Percentiles rank a stretch among this genome's conserved stretches.
Evolutionary conservation across 2,888 invertebrate species (phyloP).

Genomic region (Lithosia quadra): DNA sequence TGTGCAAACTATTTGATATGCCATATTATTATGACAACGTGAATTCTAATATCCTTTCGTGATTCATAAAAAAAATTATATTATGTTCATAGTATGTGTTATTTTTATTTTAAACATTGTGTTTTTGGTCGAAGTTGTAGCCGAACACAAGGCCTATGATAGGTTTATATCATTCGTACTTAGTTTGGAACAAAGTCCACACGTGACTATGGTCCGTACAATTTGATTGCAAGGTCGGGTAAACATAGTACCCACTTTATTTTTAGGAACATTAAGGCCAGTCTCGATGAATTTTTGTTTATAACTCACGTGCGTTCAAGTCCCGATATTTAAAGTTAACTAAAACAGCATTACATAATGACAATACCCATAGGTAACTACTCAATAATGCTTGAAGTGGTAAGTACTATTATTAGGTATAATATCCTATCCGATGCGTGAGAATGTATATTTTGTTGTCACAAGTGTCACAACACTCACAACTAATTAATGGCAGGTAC

Average conservation of each 20-base stretch:
- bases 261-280: neutral
- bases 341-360: neutral
- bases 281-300: neutral
- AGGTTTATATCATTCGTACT: neutral
- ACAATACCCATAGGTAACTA: neutral
- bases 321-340: no score
- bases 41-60: no score
- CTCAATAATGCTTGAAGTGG: neutral
- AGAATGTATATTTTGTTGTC: neutral
- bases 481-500: no score
- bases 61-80: no score
- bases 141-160: neutral
- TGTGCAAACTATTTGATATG: no score
- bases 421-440: no score
- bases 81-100: no score
- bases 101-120: no score
- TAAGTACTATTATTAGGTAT: neutral
- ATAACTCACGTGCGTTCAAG: neutral
- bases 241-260: neutral
- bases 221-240: neutral
- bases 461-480: no score
- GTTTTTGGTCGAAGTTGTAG: no score
- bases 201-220: neutral
- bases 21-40: no score
- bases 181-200: constrained; percentile 1